A percentile compares a stretch with the other conserved stretches of the same genome.
phyloP scores from a whole-genome alignment of 2,888 invertebrate species.

The Lasioglossum marginatum region DNA sequence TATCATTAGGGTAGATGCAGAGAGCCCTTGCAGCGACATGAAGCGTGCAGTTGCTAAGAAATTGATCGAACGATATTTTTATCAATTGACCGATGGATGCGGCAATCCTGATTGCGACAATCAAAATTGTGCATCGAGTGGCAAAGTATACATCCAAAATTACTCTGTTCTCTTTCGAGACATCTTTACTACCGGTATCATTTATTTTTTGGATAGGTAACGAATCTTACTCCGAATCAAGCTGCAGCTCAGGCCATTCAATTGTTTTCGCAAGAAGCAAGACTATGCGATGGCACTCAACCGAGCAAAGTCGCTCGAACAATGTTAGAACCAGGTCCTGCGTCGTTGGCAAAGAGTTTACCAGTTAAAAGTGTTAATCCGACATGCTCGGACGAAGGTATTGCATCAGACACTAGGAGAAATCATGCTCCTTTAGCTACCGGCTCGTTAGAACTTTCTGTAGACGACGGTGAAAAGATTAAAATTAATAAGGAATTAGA shows the following conservation, averaged over 20 bases:
- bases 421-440: constrained; percentile 16
- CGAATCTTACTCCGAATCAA: constrained; percentile 93
- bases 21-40: constrained; percentile 84
- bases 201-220: constrained; percentile 85
- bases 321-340: constrained; percentile 82
- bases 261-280: constrained; percentile 93
- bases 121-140: constrained; percentile 95
- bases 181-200: neutral
- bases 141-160: constrained; percentile 87
- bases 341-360: constrained; percentile 81
- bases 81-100: constrained; percentile 96
- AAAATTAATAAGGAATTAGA: neutral
- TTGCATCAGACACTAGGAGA: constrained; percentile 40
- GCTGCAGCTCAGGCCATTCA: constrained; percentile 96
- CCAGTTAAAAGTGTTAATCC: constrained; percentile 83
- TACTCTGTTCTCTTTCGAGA: neutral
- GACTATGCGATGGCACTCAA: constrained; percentile 90
- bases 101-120: constrained; percentile 95
- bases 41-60: constrained; percentile 89
- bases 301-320: constrained; percentile 91
- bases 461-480: neutral
- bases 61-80: constrained; percentile 96
- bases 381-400: constrained; percentile 83
- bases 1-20: constrained; percentile 80
- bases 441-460: neutral